A percentile compares a stretch with the other conserved stretches of the same genome.
phyloP scores from a whole-genome alignment of 2,113 vertebrate species.

The Rhynchopsitta pachyrhyncha region DNA sequence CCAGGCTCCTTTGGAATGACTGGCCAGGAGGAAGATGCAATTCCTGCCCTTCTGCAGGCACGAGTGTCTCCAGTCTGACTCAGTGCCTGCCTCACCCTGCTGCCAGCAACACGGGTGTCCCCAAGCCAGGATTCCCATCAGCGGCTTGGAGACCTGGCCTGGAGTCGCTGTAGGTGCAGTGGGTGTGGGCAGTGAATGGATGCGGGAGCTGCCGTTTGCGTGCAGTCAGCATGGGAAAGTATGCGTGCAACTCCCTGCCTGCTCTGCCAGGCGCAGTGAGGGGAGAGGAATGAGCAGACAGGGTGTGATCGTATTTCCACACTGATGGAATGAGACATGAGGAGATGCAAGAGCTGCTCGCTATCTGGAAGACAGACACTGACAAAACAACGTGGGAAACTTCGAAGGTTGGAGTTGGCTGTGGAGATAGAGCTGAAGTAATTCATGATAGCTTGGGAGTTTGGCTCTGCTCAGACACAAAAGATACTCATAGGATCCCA shows the following conservation, averaged over 20 bases:
- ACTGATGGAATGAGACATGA: background rate
- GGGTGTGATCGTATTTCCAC: constrained; percentile 12
- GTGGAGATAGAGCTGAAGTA: background rate
- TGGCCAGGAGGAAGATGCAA: background rate
- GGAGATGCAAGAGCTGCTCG: background rate
- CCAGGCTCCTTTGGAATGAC: background rate
- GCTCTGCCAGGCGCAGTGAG: background rate
- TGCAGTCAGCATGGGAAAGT: background rate
- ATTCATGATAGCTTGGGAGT: background rate
- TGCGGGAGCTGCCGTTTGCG: background rate
- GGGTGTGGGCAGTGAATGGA: background rate
- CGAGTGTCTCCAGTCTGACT: background rate
- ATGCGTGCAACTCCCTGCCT: background rate
- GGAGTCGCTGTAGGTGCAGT: background rate
- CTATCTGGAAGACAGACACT: background rate
- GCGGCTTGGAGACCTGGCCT: background rate
- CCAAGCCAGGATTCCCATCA: background rate
- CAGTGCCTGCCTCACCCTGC: background rate
- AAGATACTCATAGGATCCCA: background rate
- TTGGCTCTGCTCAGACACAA: background rate
- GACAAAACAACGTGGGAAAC: constrained; percentile 21
- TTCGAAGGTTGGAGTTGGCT: background rate
- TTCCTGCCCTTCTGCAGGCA: background rate
- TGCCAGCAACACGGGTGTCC: background rate
- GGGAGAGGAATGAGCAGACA: background rate